Evolutionary conservation across 2,888 invertebrate genomes (phyloP).

Genomic region (Drosophila macrospina): DNA sequence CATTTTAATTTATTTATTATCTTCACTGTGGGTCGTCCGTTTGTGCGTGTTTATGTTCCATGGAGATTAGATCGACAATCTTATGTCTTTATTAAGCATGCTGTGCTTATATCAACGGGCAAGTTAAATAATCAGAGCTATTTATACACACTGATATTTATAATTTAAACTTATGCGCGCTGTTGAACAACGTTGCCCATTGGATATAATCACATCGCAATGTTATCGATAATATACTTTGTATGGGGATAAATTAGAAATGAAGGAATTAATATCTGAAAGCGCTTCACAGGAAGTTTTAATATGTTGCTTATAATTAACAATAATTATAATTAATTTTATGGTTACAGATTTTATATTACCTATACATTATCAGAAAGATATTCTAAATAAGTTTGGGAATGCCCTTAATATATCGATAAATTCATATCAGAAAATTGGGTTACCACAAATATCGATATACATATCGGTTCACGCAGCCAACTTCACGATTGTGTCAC

Average conservation of each 20-base stretch:
- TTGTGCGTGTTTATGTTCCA: conserved; percentile 47
- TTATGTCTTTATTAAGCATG: conserved; percentile 12
- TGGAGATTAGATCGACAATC: conserved; percentile 58
- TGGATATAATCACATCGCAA: not conserved
- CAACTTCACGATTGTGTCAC: conserved; percentile 33
- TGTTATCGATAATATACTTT: not conserved
- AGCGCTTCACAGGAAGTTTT: no score
- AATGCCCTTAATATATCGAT: not conserved
- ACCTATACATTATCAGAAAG: no score
- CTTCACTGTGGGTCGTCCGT: conserved; percentile 31
- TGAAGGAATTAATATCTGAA: not conserved
- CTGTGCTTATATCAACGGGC: conserved; percentile 26
- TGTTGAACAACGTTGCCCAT: not conserved
- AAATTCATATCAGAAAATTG: not conserved
- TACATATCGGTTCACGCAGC: conserved; percentile 12
- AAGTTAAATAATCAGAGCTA: conserved; percentile 13
- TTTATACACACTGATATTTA: not conserved
- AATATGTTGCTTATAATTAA: no score
- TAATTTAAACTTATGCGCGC: conserved; percentile 21
- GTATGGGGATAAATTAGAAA: not conserved
- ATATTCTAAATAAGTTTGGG: not conserved
- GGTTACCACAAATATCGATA: conserved; percentile 28
- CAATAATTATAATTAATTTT: no score
- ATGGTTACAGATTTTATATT: no score
- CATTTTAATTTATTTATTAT: conserved; percentile 72